Conservation (phyloP, 2,113 vertebrate genomes). For the Alethe castanea region DNA sequence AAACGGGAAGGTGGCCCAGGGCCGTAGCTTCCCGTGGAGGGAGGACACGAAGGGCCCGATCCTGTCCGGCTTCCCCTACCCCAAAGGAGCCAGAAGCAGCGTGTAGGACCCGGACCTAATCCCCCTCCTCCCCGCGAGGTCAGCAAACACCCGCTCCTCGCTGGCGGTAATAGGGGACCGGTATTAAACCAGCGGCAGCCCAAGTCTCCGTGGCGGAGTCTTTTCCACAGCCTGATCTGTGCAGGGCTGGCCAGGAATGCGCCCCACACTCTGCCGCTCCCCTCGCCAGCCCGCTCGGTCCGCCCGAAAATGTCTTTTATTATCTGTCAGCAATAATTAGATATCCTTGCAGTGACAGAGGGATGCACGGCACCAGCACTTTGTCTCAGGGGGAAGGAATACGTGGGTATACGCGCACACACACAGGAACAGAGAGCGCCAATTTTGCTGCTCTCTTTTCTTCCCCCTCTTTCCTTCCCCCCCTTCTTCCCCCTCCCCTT, state of each 20-base stretch:
- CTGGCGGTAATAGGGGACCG: background rate
- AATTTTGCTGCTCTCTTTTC: background rate
- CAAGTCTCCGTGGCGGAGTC: background rate
- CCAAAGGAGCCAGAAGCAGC: background rate
- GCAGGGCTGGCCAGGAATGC: background rate
- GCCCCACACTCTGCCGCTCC: background rate
- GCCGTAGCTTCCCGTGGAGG: background rate
- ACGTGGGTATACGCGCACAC: background rate
- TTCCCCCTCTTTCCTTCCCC: rapidly evolving
- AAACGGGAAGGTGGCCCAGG: background rate
- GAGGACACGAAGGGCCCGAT: background rate
- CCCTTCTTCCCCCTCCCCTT: background rate
- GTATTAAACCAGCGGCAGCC: background rate
- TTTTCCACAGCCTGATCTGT: background rate
- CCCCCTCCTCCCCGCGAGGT: background rate
- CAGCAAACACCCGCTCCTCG: background rate
- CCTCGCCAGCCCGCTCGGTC: background rate
- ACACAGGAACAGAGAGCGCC: background rate
- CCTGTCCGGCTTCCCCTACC: background rate
- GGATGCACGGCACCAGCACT: background rate
- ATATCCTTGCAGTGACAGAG: background rate
- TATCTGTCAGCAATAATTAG: constrained; percentile 5
- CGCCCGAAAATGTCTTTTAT: background rate
- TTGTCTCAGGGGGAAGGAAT: background rate
- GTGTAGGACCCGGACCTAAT: background rate